These are phyloP conservation scores for Chloropsis hardwickii DNA, from an alignment of 2,113 vertebrate genomes.

Conservation along the genomic window DNA sequence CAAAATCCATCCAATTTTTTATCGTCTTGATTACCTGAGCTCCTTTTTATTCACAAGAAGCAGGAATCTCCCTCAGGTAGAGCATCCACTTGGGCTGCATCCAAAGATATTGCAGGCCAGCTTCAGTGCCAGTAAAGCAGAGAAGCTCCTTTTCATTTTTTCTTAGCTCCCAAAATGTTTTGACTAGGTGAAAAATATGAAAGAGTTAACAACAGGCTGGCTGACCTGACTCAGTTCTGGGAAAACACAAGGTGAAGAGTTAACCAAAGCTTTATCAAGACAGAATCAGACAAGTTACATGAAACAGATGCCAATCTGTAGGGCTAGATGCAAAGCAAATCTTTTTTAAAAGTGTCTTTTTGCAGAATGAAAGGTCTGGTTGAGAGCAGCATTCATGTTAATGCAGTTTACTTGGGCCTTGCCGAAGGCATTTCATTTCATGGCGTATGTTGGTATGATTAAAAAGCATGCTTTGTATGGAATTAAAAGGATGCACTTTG, in stretches of 20 bases:
- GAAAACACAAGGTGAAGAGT: not conserved
- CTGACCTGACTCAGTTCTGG: not conserved
- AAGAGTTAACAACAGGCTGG: not conserved
- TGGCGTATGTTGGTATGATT: not conserved
- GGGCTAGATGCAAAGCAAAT: not conserved
- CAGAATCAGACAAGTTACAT: not conserved
- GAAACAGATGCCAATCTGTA: not conserved
- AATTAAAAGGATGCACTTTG: conserved; percentile 49
- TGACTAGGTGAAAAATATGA: not conserved
- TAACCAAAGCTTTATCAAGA: not conserved
- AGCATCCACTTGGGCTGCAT: not conserved
- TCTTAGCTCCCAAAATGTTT: not conserved
- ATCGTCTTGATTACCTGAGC: not conserved
- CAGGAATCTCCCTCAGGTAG: not conserved
- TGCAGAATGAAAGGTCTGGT: not conserved
- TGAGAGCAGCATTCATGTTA: not conserved
- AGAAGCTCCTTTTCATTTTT: not conserved
- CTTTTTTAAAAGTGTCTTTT: not conserved
- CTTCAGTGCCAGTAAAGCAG: not conserved
- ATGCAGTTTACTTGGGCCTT: not conserved
- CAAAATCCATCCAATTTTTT: not conserved
- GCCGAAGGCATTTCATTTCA: conserved; percentile 35
- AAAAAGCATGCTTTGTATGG: conserved; percentile 25
- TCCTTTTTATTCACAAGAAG: not conserved
- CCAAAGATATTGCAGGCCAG: not conserved